Conservation (phyloP, 2,888 invertebrate species). For the Pantelozetes paolii region DNA sequence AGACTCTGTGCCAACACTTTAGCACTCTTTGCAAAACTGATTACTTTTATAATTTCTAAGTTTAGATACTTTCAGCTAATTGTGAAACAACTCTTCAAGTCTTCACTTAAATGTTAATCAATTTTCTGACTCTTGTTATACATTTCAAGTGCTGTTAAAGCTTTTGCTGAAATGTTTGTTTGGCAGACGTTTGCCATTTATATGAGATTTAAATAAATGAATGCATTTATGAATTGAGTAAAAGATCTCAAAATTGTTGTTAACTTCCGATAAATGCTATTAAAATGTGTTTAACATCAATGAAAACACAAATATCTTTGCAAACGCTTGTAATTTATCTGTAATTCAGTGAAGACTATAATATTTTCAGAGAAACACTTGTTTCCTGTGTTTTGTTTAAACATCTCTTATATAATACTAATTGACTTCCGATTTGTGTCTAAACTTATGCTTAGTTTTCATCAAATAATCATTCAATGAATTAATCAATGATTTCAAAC, state of each 20-base stretch:
- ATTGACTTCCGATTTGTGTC: slow-evolving; percentile 2
- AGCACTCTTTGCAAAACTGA: slow-evolving; percentile 13
- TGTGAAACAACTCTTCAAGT: background rate
- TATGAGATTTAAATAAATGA: background rate
- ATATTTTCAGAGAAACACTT: slow-evolving; percentile 3
- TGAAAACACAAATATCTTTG: background rate
- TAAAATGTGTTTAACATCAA: slow-evolving; percentile 13
- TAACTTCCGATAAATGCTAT: background rate
- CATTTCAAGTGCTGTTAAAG: slow-evolving; percentile 9
- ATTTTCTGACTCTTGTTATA: background rate
- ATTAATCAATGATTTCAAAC: background rate
- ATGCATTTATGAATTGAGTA: background rate
- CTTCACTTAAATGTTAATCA: background rate
- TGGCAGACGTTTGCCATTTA: background rate
- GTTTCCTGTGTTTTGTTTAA: slow-evolving; percentile 15
- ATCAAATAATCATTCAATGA: background rate
- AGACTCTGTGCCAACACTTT: slow-evolving; percentile 21
- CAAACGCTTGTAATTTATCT: background rate
- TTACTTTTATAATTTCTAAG: slow-evolving; percentile 9
- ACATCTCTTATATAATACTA: background rate
- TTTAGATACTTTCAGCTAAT: slow-evolving; percentile 25
- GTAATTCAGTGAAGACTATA: background rate
- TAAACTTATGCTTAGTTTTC: background rate
- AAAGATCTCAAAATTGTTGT: background rate
- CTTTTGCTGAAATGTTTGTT: background rate